Evolutionary conservation across 2,113 vertebrate species (phyloP).

Genomic region (Ramphastos sulfuratus): DNA sequence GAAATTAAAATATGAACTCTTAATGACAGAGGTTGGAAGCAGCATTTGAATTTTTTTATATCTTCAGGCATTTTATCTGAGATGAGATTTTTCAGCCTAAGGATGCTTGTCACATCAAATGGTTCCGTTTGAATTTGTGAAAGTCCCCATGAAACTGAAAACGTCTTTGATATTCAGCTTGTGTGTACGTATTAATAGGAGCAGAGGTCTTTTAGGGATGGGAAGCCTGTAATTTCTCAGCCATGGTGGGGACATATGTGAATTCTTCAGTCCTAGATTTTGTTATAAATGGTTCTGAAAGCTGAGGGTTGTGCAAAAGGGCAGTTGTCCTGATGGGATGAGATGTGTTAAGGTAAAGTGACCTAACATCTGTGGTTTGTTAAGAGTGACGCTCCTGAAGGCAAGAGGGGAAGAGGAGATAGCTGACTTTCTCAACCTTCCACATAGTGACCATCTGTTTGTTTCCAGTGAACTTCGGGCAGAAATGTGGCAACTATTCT

Average conservation of each 20-base stretch:
- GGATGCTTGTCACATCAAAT: fast-evolving
- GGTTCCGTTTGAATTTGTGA: not conserved
- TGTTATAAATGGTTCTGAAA: not conserved
- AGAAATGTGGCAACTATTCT: not conserved
- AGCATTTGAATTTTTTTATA: not conserved
- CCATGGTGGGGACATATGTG: not conserved
- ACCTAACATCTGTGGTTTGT: not conserved
- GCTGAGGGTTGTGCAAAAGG: not conserved
- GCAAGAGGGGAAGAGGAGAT: not conserved
- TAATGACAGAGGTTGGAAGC: not conserved
- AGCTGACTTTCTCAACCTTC: not conserved
- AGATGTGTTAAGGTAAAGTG: not conserved
- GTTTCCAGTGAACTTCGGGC: not conserved
- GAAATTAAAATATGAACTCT: not conserved
- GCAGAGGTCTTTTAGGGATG: not conserved
- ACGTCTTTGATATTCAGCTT: not conserved
- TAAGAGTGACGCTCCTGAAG: not conserved
- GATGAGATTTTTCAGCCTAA: not conserved
- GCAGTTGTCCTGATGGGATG: not conserved
- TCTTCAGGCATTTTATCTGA: not conserved
- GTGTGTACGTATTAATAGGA: not conserved
- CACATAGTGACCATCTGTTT: fast-evolving
- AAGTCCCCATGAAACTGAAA: not conserved
- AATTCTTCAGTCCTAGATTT: not conserved
- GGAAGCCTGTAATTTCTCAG: not conserved